Evolutionary conservation across 2,888 invertebrate genomes (phyloP), one percentile per base, ranked within the genome.

Genomic region (Cylloceria caligata): DNA sequence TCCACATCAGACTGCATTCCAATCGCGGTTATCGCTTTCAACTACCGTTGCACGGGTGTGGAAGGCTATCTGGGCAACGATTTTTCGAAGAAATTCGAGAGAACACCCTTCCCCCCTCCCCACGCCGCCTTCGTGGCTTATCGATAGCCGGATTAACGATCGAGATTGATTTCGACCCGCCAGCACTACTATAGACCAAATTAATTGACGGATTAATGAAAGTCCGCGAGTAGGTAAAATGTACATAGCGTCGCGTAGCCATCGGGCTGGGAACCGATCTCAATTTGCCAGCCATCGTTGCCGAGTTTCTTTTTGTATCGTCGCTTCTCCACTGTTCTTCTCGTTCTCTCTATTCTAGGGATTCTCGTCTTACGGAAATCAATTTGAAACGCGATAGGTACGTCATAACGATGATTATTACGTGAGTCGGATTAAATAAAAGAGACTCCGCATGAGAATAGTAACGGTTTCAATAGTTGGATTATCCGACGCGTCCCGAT

Each of bases 141-240:
- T 82, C 75, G 79, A 79, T 79, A 67, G 68, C 71, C 71, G 71
- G 79, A 81, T 83, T 81, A 83, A 80, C 77, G 79, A 79, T 68
- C 60, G 72, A 78, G 82, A 82, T 79, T 82, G 72, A 81, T 79
- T 74, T 24, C 57, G 27, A 45, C 30, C 27, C 21, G 55, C 55
- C 74, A 9, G 34, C 65, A 16, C 72, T 68, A 71, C 62, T 45
- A 60, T 30, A 42, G 65, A 67, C 65, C 74, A 79, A 67, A 75
- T 82, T 75, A 82, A 81, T 77, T 73, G 64, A 65, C 72, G 77
- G 68, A 69, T 77, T 77, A 77, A 81, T 76, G 76, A 19, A 60
- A 81, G 72, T 74, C 74, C 65, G 71, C 60, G 49, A 65, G 52
- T 57, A 45, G 34, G 39, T 19, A 36, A 69, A 78, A 64, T 62